Base-by-base conservation (phyloP, 2,888 invertebrate genomes). In the Cantharis nigra region DNA sequence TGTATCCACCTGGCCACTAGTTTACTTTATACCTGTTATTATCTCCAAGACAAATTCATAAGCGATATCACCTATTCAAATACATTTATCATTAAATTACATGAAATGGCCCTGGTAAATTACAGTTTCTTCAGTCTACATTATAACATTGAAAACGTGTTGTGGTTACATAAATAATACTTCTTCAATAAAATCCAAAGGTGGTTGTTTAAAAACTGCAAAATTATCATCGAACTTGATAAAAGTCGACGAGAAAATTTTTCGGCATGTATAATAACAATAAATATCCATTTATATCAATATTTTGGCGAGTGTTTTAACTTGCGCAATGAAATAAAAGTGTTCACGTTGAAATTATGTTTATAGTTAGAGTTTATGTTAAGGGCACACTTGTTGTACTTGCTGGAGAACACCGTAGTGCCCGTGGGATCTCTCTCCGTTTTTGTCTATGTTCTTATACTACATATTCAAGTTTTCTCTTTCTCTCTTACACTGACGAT, bases 371-470 rank as follows among this genome's bases (percentile, higher is more conserved):
- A 87, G 87, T 88, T 67, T 88, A 88, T 87, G 87, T 87, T 88
- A 87, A 88, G 87, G 87, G 88, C 88, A 87, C 88, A 88, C 88
- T 88, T 88, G 88, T 88, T 88, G 88, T 88, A 86, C 87, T 84
- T 85, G 83, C 84, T 83, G 83, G 84, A 85, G 86, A 84, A 85
- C 83, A 84, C 81, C 83, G 82, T 64, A 20, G 80, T 84, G 84
- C 86, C 85, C 83, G 85, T 84, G 85, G 85, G 85, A 84, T 79
- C 81, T 80, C 69, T 63, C 75, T 75, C 77, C 78, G 75, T 81
- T 81, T 79, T 80, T 81, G 77, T 82, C 81, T 81, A 71, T 71
- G 74, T 71, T 76, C 76, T 73, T 79, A 79, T 69, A 71, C 75
- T 69, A 71, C 26, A 20, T 33, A 77, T 76, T 81, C 80, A 80